Conservation (phyloP, 2,888 invertebrate genomes). For the Cantharis rustica region DNA sequence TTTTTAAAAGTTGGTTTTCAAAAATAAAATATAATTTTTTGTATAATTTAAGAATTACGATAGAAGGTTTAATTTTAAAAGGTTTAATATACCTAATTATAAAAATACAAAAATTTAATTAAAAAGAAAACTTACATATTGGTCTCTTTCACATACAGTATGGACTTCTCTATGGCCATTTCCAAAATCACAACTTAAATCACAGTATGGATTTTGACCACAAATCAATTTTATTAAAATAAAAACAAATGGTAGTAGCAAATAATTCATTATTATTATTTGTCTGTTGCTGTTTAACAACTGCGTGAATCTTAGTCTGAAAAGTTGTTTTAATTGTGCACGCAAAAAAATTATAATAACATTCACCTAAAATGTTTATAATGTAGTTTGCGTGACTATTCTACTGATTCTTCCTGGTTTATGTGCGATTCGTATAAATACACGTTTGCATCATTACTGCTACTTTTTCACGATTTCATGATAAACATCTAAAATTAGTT, state of each 20-base stretch:
- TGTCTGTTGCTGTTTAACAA: neutral
- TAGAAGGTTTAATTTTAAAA: no score
- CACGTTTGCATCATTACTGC: neutral
- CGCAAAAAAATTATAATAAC: neutral
- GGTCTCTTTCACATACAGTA: conserved; percentile 15
- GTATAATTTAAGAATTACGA: no score
- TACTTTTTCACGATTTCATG: neutral
- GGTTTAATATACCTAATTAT: no score
- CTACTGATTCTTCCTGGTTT: neutral
- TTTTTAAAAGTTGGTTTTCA: no score
- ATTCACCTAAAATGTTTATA: neutral
- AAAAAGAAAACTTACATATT: neutral
- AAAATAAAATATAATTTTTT: no score
- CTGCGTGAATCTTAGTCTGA: neutral
- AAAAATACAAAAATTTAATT: no score
- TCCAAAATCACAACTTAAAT: conserved; percentile 15
- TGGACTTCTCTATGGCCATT: neutral
- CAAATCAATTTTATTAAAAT: neutral
- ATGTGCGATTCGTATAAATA: neutral
- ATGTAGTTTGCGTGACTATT: neutral
- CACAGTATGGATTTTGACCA: conserved; percentile 19
- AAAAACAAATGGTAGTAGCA: neutral
- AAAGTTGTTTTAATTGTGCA: neutral
- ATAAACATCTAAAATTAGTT: neutral
- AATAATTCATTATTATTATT: neutral